phyloP scores from a whole-genome alignment of 2,797 vertebrate genomes.

The Potorous gilbertii region DNA sequence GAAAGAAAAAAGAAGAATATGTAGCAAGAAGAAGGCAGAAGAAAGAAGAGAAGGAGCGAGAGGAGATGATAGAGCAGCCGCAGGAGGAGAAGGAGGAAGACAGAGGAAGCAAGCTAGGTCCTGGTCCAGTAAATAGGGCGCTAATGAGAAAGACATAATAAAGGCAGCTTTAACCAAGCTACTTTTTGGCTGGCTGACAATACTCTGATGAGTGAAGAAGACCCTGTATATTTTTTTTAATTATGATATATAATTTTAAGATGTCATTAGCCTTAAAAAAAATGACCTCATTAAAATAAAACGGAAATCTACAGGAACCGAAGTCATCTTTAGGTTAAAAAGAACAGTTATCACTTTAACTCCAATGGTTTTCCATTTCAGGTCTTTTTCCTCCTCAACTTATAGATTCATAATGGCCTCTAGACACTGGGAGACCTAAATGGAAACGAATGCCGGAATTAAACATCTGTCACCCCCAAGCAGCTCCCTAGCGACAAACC shows the following conservation, averaged over 20 bases:
- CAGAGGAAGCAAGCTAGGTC: background rate
- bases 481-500: constrained; percentile 65
- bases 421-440: constrained; percentile 70
- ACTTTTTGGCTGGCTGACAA: background rate
- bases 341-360: constrained; percentile 56
- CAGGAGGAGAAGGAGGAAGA: background rate
- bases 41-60: background rate
- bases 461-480: constrained; percentile 81
- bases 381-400: constrained; percentile 49
- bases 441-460: constrained; percentile 74
- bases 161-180: background rate
- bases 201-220: constrained; percentile 1
- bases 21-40: background rate
- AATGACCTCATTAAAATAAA: constrained; percentile 52
- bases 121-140: background rate
- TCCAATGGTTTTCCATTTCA: constrained; percentile 29
- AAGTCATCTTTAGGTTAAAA: constrained; percentile 65
- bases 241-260: constrained; percentile 50
- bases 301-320: constrained; percentile 39
- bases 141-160: background rate
- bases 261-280: constrained; percentile 41
- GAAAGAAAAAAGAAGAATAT: background rate
- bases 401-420: constrained; percentile 60
- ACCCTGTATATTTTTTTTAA: background rate
- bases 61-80: background rate